Percentiles rank a stretch among this genome's conserved stretches.
These are phyloP conservation scores for Holcopasites calliopsidis DNA, from an alignment of 1,140 invertebrate species.

Conservation along the genomic window DNA sequence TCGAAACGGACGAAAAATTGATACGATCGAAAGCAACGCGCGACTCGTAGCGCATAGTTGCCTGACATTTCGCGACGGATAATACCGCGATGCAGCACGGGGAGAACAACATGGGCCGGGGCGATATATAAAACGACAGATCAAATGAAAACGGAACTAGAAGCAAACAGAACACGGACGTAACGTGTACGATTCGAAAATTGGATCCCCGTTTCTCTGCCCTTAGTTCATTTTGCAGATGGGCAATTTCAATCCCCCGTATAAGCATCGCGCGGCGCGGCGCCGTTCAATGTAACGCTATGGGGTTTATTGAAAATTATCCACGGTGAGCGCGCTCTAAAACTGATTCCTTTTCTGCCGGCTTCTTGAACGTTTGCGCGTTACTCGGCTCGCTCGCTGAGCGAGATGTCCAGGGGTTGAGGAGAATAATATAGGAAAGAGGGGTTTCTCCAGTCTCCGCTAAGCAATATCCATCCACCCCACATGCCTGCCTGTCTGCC, in stretches of 20 bases:
- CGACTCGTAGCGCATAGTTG: conserved; percentile 7
- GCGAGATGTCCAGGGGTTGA: conserved; percentile 68
- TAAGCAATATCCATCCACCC: conserved; percentile 79
- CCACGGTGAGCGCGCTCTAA: background rate
- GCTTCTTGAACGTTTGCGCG: conserved; percentile 60
- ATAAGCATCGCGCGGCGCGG: background rate
- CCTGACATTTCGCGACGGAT: conserved; percentile 14
- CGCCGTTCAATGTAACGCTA: too few relatives aligned
- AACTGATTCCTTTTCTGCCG: conserved; percentile 21
- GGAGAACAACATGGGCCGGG: background rate
- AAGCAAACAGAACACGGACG: background rate
- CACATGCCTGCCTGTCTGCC: conserved; percentile 73
- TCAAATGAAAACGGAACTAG: background rate
- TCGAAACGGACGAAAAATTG: background rate
- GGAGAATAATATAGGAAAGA: conserved; percentile 77
- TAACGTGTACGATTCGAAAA: background rate
- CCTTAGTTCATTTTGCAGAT: too few relatives aligned
- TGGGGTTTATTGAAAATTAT: conserved; percentile 17
- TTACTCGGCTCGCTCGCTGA: conserved; percentile 63
- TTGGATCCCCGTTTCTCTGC: background rate
- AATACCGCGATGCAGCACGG: background rate
- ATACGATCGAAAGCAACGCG: background rate
- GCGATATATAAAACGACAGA: background rate
- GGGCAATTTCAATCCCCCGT: too few relatives aligned
- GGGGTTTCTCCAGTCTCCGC: conserved; percentile 69